These are phyloP conservation scores for Drosophila biarmipes DNA, from an alignment of 1,140 invertebrate species.

Conservation along the genomic window DNA sequence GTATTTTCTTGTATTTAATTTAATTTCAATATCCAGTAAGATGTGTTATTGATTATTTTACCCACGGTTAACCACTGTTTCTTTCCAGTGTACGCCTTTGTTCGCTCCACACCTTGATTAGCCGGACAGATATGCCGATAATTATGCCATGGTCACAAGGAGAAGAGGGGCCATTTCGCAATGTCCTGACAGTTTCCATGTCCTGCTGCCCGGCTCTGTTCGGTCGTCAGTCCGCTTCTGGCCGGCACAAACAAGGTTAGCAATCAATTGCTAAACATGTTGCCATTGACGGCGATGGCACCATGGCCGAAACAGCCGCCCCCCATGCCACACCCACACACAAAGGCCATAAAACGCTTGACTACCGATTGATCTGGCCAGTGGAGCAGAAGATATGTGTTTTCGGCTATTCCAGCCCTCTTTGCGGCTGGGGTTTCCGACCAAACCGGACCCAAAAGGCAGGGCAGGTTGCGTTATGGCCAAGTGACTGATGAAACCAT, in stretches of 20 bases:
- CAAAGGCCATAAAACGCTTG: constrained; percentile 58
- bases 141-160: constrained; percentile 30
- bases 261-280: constrained; percentile 67
- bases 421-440: background rate
- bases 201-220: background rate
- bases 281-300: constrained; percentile 49
- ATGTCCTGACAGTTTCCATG: constrained; percentile 3
- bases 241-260: constrained; percentile 37
- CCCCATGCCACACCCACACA: constrained; percentile 15
- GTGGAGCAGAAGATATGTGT: constrained; percentile 29
- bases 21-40: no score
- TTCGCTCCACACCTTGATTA: constrained; percentile 46
- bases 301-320: constrained; percentile 5
- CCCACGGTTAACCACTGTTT: no score
- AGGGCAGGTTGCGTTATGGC: background rate
- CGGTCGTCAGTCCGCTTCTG: constrained; percentile 8
- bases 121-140: constrained; percentile 32
- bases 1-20: no score
- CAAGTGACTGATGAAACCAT: constrained; percentile 38
- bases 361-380: constrained; percentile 46
- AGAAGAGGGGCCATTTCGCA: background rate
- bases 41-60: no score
- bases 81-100: background rate
- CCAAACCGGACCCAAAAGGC: background rate
- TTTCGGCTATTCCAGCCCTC: constrained; percentile 8